Base-by-base conservation (phyloP, 2,797 vertebrate species). In the Sebastes kiyomatsui region DNA sequence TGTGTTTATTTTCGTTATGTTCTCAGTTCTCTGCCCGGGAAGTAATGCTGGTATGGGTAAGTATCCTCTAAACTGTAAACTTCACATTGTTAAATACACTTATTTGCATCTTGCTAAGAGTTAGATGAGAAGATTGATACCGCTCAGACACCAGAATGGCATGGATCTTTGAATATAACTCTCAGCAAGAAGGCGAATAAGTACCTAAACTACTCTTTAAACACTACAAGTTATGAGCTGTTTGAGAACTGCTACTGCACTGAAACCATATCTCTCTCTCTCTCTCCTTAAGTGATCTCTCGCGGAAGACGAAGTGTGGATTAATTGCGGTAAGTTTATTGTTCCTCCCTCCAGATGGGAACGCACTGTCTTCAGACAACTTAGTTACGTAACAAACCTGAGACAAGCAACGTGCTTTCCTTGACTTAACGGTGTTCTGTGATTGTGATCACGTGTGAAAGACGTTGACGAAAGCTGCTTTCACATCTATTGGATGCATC, bases 21-120 rank as follows among this genome's bases (percentile, higher is more conserved):
- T 83, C 59, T 79, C 92, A 99, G 98, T 99, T 84, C 97, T 96
- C 71, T 99, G 97, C 77, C 96, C 96, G 82, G 97, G 97, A 90
- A 97, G 94, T 89, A 97, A 93, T 72, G 90, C 96, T 76, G 96
- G 97, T 85, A 97, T 96, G 93, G 95, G 97, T 98, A 95, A 96
- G 97, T 94, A 71, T 70, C 5, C 20, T 30, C 11, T 32, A 7
- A 46, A 27, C 11, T 38, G n/a, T 22, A 22, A 64, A 35, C 61
- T 22, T 64, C 6, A 35, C 32, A 1, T 64, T 64, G 32, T 5
- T 23, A 22, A 33, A 23, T 23, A 23, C 61, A n/a, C 33, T 14
- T 64, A 16, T 42, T 70, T 38, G 23, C 9, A 38, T 56, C 3
- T 49, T 32, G 28, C 14, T 9, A 23, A 67, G 12, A 67, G 10